Evolutionary conservation across 1,140 invertebrate genomes (phyloP), one percentile per base, ranked within the genome.

Genomic region (Neodiprion pinetum): DNA sequence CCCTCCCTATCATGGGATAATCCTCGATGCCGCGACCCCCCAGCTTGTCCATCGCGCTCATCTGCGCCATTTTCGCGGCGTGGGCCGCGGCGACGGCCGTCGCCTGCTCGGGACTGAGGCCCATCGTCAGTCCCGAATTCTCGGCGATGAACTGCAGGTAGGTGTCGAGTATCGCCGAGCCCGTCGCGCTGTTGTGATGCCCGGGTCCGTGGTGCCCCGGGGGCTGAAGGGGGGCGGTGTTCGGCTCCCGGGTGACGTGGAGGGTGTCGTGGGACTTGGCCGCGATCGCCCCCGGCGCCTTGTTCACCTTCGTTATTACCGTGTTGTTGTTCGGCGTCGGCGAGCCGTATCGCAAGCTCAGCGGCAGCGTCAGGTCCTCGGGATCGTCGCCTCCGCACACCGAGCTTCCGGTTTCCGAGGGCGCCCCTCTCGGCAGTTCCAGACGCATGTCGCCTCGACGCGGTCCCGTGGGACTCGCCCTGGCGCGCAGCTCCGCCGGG

Each of bases 131-230:
- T 85, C 92, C 91, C 65, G 93, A 92, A 49, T 95, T 96, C 81
- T 96, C 95, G 0, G 94, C 94, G 77, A 96, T 95, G 74, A 95
- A 92, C 83, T 96, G 95, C 17, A 96, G 88, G 82, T 96, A 96
- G 2, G 95, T 96, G 83, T 96, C 95, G 21, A 96, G 83, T 48
- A 96, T 91, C 0, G 94, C 93, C 1, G 94, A 95, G 1, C 94
- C 94, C 48, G 93, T 90, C 76, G 90, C 84, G 78, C 90, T 83
- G 9, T 80, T 81, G 23, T 83, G 80, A 11, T 80, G 77, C 8
- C 90, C 82, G 49, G 82, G 86, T 72, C 84, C 83, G 7, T 85
- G 88, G 65, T 88, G 90, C 67, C 78, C 83, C 21, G 78, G 86
- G 83, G 9, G 77, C 47, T 84, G 84, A 1, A 86, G 70, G 0